phyloP scores from a whole-genome alignment of 2,113 vertebrate genomes.

The Oxygymnocypris stewartii region DNA sequence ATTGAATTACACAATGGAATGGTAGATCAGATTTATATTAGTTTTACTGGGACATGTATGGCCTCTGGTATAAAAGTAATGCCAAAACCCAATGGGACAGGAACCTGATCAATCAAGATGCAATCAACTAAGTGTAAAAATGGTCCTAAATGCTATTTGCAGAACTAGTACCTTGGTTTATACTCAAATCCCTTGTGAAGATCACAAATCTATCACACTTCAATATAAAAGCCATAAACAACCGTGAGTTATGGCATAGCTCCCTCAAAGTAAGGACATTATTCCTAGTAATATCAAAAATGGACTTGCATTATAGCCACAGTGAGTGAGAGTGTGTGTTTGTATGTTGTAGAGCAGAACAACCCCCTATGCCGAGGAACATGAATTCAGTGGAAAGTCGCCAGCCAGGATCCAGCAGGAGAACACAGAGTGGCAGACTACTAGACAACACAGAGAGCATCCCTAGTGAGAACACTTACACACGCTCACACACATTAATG shows the following conservation, averaged over 20 bases:
- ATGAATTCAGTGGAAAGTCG: constrained; percentile 30
- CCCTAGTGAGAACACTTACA: constrained; percentile 24
- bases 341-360: not conserved
- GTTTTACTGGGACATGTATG: not conserved
- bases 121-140: constrained; percentile 27
- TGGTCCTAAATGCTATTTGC: constrained; percentile 23
- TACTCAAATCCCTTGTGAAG: not conserved
- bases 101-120: not conserved
- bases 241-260: not conserved
- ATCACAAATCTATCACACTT: constrained; percentile 1
- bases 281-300: constrained; percentile 5
- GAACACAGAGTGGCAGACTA: constrained; percentile 35
- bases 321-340: not conserved
- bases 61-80: not conserved
- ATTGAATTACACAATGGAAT: not conserved
- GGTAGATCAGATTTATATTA: not conserved
- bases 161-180: not conserved
- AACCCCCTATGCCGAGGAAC: constrained; percentile 22
- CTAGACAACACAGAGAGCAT: constrained; percentile 12
- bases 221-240: not conserved
- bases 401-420: constrained; percentile 25
- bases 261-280: not conserved
- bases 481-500: not conserved
- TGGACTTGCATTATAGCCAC: not conserved
- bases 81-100: not conserved